Percentiles rank a stretch among this genome's conserved stretches.
Evolutionary conservation across 2,113 vertebrate species (phyloP).

Genomic region (Tyrannus savana): DNA sequence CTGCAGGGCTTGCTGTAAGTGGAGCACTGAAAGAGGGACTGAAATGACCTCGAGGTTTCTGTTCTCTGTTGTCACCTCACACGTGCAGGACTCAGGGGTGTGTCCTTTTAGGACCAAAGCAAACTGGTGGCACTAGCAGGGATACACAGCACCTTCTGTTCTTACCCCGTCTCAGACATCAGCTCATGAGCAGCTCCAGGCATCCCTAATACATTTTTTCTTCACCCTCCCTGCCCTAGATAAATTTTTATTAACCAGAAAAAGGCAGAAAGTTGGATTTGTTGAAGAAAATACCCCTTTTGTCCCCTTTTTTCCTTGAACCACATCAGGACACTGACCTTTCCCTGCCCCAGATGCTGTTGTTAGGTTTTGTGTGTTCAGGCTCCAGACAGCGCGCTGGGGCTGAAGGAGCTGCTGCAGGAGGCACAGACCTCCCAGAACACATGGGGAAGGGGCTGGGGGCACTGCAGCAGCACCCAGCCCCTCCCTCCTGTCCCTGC

Average conservation of each 20-base stretch:
- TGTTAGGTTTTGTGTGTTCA: background rate
- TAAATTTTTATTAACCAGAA: background rate
- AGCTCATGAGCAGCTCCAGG: background rate
- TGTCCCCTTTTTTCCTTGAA: too few species aligned
- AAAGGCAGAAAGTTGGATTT: background rate
- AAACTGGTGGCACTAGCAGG: background rate
- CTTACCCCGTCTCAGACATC: background rate
- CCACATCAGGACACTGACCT: background rate
- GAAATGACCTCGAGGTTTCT: fast-evolving
- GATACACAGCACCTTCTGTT: background rate
- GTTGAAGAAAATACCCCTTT: background rate
- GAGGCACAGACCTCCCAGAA: background rate
- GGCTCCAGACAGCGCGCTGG: fast-evolving
- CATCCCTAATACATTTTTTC: fast-evolving
- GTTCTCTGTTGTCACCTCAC: background rate
- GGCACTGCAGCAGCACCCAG: background rate
- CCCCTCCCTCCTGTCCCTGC: background rate
- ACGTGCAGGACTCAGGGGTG: background rate
- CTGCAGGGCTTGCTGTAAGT: background rate
- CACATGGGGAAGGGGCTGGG: fast-evolving
- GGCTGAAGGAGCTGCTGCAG: background rate
- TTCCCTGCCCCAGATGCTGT: background rate
- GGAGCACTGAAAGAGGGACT: background rate
- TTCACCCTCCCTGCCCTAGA: background rate
- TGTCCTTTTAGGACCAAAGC: background rate